Evolutionary conservation across 2,888 invertebrate genomes (phyloP).

Genomic region (Nomada ferruginata): DNA sequence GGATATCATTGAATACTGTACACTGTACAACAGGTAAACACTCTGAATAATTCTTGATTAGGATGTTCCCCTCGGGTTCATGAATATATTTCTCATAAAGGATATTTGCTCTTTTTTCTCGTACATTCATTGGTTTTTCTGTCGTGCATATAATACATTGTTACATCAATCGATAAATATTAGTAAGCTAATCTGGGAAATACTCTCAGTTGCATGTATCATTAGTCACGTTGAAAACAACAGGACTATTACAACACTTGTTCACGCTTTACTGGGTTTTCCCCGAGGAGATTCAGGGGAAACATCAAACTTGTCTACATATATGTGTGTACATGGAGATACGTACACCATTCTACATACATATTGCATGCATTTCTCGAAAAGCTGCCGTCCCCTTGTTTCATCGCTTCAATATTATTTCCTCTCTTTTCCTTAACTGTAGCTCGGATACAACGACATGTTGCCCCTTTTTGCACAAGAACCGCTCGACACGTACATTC

Average conservation of each 20-base stretch:
- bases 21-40: too few species aligned
- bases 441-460: background rate
- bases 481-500: too few species aligned
- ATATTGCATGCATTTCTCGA: background rate
- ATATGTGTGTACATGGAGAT: background rate
- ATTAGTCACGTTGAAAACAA: constrained; percentile 28
- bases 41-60: background rate
- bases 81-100: too few species aligned
- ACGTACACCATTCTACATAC: background rate
- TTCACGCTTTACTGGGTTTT: constrained; percentile 60
- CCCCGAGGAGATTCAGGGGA: constrained; percentile 36
- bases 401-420: background rate
- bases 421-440: background rate
- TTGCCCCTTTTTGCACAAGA: too few species aligned
- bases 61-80: too few species aligned
- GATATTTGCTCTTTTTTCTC: too few species aligned
- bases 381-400: background rate
- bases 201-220: constrained; percentile 13
- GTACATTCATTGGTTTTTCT: background rate
- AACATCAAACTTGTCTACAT: background rate
- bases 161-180: background rate
- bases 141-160: background rate
- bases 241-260: constrained; percentile 21
- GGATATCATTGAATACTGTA: too few species aligned
- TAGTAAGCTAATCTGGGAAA: constrained; percentile 3